Conservation (phyloP, 2,888 invertebrate species). For the Phytoseiulus persimilis region DNA sequence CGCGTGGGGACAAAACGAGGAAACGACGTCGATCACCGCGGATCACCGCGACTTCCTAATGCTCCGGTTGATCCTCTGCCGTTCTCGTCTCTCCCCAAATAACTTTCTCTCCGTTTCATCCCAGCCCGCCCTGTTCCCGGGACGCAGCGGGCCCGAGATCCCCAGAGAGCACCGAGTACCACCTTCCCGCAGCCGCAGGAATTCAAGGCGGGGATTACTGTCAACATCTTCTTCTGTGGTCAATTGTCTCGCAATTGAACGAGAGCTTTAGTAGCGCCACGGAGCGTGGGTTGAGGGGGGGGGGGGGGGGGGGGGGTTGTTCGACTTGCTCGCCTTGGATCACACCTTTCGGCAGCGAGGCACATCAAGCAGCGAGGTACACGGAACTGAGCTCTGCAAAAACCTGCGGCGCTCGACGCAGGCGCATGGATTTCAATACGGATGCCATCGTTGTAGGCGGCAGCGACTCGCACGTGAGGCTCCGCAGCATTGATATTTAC, state of each 20-base stretch:
- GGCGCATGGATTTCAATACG: background rate
- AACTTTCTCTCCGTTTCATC: background rate
- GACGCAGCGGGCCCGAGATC: background rate
- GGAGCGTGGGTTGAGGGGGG: background rate
- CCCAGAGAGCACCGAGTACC: background rate
- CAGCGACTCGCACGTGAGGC: background rate
- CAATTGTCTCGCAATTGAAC: background rate
- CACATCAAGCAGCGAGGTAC: background rate
- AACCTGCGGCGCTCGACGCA: background rate
- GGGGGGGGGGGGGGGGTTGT: too few species aligned
- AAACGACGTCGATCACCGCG: background rate
- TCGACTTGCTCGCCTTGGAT: background rate
- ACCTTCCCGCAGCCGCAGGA: background rate
- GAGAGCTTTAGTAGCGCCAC: background rate
- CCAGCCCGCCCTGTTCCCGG: background rate
- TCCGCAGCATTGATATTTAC: background rate
- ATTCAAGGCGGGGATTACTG: background rate
- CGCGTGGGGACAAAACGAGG: background rate
- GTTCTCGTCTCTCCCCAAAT: background rate
- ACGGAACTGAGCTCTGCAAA: background rate
- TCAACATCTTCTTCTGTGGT: background rate
- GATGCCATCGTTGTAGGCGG: background rate
- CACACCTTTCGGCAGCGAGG: background rate
- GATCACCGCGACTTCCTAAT: background rate
- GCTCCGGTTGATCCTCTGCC: background rate